These are phyloP conservation scores for Triops cancriformis DNA, from an alignment of 1,140 invertebrate genomes.

Conservation along the genomic window DNA sequence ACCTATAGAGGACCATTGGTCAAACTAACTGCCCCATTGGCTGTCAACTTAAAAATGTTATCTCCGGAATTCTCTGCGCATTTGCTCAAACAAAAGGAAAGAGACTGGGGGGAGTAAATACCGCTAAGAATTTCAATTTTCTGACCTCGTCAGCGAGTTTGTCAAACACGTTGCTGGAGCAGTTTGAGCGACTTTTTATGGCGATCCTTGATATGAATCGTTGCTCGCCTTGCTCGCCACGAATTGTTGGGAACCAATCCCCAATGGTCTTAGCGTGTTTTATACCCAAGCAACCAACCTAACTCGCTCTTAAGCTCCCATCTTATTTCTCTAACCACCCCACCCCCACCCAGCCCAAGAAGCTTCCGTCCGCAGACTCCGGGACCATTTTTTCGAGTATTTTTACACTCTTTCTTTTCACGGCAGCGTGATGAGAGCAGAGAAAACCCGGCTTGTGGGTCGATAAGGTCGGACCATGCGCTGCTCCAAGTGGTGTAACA, in stretches of 20 bases:
- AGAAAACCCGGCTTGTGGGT: neutral
- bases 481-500: neutral
- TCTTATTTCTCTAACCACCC: neutral
- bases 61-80: too few species aligned
- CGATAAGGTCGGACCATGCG: constrained; percentile 8
- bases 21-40: too few species aligned
- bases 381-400: neutral
- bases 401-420: neutral
- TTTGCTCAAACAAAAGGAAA: neutral
- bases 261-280: neutral
- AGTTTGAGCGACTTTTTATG: neutral
- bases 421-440: neutral
- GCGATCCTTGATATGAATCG: neutral
- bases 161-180: neutral
- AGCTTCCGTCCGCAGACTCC: constrained; percentile 3
- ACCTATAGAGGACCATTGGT: too few species aligned
- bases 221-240: neutral
- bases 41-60: too few species aligned
- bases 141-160: neutral
- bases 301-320: constrained; percentile 5
- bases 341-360: neutral
- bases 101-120: neutral
- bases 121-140: neutral
- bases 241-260: constrained; percentile 2
- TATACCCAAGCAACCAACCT: neutral